Evolutionary conservation across 1,140 invertebrate species (phyloP), one percentile per base, ranked within the genome.

Genomic region (Tenebrio molitor): DNA sequence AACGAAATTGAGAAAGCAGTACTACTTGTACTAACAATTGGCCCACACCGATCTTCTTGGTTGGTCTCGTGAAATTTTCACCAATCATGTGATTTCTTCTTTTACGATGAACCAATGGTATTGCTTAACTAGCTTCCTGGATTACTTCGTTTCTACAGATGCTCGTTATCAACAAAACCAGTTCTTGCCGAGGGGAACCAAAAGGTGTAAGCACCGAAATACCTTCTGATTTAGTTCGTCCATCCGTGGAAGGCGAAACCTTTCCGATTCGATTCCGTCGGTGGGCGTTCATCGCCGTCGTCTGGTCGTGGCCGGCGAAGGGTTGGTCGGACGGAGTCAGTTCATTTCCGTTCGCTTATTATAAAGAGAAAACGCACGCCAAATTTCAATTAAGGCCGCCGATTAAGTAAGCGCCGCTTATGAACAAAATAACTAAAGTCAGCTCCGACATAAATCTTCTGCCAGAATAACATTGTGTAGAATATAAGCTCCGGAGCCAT

Each of bases 381-480:
- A 73, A 73, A 73, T 73, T 73, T 73, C 72, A 73, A 73, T 73
- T 73, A 73, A 63, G 72, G 50, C 58, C 66, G 36, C 34, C 53
- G 72, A 73, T 73, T 73, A 73, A 73, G 72, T 69, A 41, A 69
- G 66, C 53, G 41, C 66, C 66, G 72, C 50, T 73, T 73, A 73
- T 69, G 72, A 73, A 69, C 72, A 65, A 73, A 73, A 73, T 73
- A 73, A 73, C 66, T 69, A 50, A 53, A 69, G 66, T 69, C 66
- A 63, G 42, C 72, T 63, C 39, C 53, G 10, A 63, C 72, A 65
- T 73, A 73, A 73, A 73, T 73, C 72, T 73, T 73, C 68, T 67
- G 23, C 34, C n/a, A 44, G 50, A 69, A 73, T 64, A 73, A 69
- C 72, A 25, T 50, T 69, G 72, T 58, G 50, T 73, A 69, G 72